These are phyloP conservation scores for Agapetus fuscipes DNA, from an alignment of 2,888 invertebrate genomes.

Conservation along the genomic window DNA sequence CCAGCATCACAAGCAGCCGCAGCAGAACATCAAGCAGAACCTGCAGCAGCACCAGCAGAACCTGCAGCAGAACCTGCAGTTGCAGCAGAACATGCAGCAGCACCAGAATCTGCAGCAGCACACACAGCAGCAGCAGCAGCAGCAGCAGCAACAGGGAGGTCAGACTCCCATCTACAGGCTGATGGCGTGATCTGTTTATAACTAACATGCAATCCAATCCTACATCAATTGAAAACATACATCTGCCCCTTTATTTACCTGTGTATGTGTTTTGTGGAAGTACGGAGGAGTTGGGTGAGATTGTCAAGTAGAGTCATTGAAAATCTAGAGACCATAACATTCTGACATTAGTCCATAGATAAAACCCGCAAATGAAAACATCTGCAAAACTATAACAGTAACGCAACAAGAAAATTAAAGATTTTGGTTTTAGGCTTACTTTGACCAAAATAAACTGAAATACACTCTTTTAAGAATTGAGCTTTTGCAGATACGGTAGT, in stretches of 20 bases:
- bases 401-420: no score
- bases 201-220: no score
- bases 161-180: constrained; percentile 23
- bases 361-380: no score
- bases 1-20: constrained; percentile 15
- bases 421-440: no score
- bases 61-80: constrained; percentile 11
- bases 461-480: no score
- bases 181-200: constrained; percentile 20
- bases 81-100: constrained; percentile 11
- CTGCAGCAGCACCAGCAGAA: constrained; percentile 22
- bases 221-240: no score
- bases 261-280: constrained; percentile 18
- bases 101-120: constrained; percentile 11
- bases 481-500: no score
- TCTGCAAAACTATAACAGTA: no score
- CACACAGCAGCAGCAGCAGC: constrained; percentile 9
- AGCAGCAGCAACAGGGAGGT: constrained; percentile 10
- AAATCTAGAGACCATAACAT: no score
- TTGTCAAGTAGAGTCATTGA: constrained; percentile 21
- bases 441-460: no score
- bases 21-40: constrained; percentile 18
- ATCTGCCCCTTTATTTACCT: not conserved
- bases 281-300: constrained; percentile 12
- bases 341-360: no score